phyloP scores from a whole-genome alignment of 2,797 vertebrate species.

The Lophius americanus region DNA sequence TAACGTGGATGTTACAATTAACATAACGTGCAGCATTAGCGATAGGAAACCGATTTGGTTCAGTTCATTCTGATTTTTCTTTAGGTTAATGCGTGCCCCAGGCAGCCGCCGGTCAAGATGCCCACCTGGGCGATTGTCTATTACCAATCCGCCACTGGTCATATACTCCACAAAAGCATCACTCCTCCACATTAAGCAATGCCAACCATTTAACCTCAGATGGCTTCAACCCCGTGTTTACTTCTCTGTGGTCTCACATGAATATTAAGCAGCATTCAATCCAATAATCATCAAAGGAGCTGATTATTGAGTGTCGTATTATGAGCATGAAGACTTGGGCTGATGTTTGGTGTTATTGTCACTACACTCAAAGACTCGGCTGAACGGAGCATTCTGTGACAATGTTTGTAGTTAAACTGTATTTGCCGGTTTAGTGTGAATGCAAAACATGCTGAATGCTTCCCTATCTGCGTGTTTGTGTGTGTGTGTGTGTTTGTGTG shows the following conservation, averaged over 20 bases:
- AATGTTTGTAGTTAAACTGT: neutral
- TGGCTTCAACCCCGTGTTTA: constrained; percentile 25
- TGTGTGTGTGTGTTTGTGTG: constrained; percentile 1
- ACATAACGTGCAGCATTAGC: no score
- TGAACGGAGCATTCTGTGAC: neutral
- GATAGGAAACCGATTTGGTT: no score
- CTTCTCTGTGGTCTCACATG: constrained; percentile 24
- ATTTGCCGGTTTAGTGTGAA: neutral
- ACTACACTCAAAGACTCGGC: neutral
- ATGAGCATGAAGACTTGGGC: neutral
- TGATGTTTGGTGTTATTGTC: constrained; percentile 12
- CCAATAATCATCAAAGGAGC: neutral
- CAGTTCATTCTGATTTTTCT: no score
- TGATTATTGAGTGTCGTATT: neutral
- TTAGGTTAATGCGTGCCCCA: no score
- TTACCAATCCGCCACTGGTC: no score
- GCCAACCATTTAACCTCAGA: constrained; percentile 18
- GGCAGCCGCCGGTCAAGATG: no score
- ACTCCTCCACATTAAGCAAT: constrained; percentile 28
- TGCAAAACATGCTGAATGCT: neutral
- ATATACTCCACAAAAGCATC: neutral
- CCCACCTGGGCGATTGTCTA: no score
- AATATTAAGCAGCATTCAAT: constrained; percentile 34
- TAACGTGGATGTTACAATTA: no score
- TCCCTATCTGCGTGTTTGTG: neutral